Evolutionary conservation across 2,113 vertebrate genomes (phyloP).

Genomic region (Astatoreochromis straeleni): DNA sequence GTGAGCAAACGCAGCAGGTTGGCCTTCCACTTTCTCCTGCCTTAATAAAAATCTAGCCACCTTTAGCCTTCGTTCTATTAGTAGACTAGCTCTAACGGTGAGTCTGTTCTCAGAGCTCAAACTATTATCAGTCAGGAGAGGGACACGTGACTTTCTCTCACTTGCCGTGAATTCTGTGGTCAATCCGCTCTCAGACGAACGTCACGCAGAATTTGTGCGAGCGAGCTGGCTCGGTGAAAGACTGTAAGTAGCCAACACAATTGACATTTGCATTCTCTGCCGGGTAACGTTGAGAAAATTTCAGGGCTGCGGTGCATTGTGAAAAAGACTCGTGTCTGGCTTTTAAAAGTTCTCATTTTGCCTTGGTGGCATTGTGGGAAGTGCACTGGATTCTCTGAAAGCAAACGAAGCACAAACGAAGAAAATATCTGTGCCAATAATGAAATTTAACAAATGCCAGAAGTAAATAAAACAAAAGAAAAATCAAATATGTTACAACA

Average conservation of each 20-base stretch:
- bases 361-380: not conserved
- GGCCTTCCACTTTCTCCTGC: not conserved
- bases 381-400: not conserved
- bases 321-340: not conserved
- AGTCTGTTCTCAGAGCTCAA: not conserved
- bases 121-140: not conserved
- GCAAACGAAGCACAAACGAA: not conserved
- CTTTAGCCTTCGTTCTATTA: not conserved
- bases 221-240: not conserved
- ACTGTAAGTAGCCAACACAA: not conserved
- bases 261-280: not conserved
- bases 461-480: not conserved
- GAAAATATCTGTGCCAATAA: not conserved
- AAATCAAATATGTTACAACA: not conserved
- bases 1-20: constrained; percentile 9
- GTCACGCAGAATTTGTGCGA: not conserved
- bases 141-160: not conserved
- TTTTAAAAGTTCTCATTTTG: not conserved
- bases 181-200: not conserved
- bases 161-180: not conserved
- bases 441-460: not conserved
- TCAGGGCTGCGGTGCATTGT: not conserved
- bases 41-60: not conserved
- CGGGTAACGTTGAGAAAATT: not conserved
- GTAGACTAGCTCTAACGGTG: not conserved